These are phyloP conservation scores for Etheostoma cragini DNA, from an alignment of 2,113 vertebrate genomes.

Conservation along the genomic window DNA sequence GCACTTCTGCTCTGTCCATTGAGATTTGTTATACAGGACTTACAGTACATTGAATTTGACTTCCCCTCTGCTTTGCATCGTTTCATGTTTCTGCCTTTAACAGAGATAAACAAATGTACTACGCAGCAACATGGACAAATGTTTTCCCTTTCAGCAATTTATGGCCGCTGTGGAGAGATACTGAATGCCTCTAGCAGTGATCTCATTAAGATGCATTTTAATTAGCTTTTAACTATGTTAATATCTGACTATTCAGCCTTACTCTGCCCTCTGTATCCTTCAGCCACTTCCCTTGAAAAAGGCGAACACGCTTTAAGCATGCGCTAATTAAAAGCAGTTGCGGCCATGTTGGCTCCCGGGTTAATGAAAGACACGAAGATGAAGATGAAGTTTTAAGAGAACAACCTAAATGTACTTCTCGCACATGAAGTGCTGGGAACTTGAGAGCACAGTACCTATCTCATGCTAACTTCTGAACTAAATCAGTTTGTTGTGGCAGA, in stretches of 20 bases:
- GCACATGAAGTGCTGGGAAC: slow-evolving; percentile 16
- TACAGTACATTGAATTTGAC: slow-evolving; percentile 26
- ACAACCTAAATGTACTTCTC: slow-evolving; percentile 51
- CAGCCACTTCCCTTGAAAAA: slow-evolving; percentile 58
- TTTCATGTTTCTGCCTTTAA: slow-evolving; percentile 25
- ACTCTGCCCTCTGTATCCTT: slow-evolving; percentile 41
- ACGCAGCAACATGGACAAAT: slow-evolving; percentile 6
- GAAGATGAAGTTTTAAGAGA: slow-evolving; percentile 62
- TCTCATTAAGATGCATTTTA: slow-evolving; percentile 71
- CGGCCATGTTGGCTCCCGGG: slow-evolving; percentile 37
- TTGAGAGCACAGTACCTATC: slow-evolving; percentile 27
- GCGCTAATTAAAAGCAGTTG: slow-evolving; percentile 60
- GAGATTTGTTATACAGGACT: slow-evolving; percentile 42
- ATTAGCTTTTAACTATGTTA: slow-evolving; percentile 57
- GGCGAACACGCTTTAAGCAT: slow-evolving; percentile 51
- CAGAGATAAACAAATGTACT: slow-evolving; percentile 43
- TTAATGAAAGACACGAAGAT: slow-evolving; percentile 58
- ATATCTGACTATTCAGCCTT: slow-evolving; percentile 48
- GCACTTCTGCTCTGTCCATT: neutral
- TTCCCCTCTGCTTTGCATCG: slow-evolving; percentile 14
- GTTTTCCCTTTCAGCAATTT: slow-evolving; percentile 25
- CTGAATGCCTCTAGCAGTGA: slow-evolving; percentile 28
- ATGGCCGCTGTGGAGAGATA: slow-evolving; percentile 5
- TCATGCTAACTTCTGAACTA: slow-evolving; percentile 35
- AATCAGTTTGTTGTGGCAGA: slow-evolving; percentile 35